phyloP scores from a whole-genome alignment of 2,888 invertebrate genomes.

The Stenodera caucasica region DNA sequence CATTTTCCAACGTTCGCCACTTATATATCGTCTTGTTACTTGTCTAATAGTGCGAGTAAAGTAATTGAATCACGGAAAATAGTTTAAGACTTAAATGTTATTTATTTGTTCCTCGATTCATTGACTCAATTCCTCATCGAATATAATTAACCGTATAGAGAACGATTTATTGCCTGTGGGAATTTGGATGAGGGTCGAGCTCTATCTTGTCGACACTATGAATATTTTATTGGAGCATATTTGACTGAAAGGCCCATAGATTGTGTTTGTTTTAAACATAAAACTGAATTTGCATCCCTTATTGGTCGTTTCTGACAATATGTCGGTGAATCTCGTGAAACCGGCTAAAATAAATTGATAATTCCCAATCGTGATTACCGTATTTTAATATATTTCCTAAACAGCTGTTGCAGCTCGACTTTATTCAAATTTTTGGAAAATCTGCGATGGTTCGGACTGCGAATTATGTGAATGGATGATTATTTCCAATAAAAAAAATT shows the following conservation, averaged over 20 bases:
- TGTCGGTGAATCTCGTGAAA: conserved; percentile 2
- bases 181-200: background rate
- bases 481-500: no score
- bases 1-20: background rate
- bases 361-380: conserved; percentile 16
- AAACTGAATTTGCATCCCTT: background rate
- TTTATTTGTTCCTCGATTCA: no score
- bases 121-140: no score
- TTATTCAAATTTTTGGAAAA: background rate
- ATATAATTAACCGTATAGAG: background rate
- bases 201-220: background rate
- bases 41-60: background rate
- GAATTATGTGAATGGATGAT: no score
- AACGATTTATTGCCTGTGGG: background rate
- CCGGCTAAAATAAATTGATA: conserved; percentile 21
- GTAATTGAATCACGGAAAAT: background rate
- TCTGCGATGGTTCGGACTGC: no score
- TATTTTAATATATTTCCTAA: conserved; percentile 9
- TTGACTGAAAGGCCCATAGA: background rate
- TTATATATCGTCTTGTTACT: background rate
- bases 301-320: conserved; percentile 5
- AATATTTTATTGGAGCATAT: background rate
- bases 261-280: background rate
- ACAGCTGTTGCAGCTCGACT: background rate
- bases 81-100: no score